Evolutionary conservation across 2,888 invertebrate species (phyloP).

Genomic region (Phorcus lineatus): DNA sequence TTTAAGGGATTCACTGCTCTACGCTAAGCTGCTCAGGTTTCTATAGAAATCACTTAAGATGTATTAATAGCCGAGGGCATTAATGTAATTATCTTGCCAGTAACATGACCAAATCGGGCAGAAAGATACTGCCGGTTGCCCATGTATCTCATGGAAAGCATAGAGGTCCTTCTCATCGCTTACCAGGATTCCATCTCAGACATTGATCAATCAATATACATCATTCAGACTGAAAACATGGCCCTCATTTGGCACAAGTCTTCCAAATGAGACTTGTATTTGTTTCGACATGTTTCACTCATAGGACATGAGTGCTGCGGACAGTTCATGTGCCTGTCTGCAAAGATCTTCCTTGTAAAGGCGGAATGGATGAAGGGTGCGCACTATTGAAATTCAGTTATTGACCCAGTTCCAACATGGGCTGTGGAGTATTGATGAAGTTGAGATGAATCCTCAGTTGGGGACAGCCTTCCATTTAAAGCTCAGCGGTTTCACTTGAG

Average conservation of each 20-base stretch:
- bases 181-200: conserved; percentile 20
- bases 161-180: conserved; percentile 20
- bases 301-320: too few relatives aligned
- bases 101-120: conserved; percentile 21
- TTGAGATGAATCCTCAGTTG: not conserved
- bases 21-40: not conserved
- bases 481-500: conserved; percentile 4
- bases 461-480: conserved; percentile 1
- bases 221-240: conserved; percentile 24
- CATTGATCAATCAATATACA: conserved; percentile 24
- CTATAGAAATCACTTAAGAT: not conserved
- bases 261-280: not conserved
- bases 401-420: conserved; percentile 7
- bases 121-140: conserved; percentile 19
- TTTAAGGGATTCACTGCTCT: not conserved
- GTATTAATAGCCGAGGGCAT: conserved; percentile 22
- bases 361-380: not conserved
- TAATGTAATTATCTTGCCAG: conserved; percentile 27
- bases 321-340: not conserved
- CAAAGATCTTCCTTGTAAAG: not conserved
- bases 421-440: not conserved
- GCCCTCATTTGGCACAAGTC: not conserved
- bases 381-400: conserved; percentile 15
- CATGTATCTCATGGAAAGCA: conserved; percentile 2
- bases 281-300: conserved; percentile 11